Evolutionary conservation across 2,797 vertebrate species (phyloP).

Genomic region (Calcarius lapponicus): DNA sequence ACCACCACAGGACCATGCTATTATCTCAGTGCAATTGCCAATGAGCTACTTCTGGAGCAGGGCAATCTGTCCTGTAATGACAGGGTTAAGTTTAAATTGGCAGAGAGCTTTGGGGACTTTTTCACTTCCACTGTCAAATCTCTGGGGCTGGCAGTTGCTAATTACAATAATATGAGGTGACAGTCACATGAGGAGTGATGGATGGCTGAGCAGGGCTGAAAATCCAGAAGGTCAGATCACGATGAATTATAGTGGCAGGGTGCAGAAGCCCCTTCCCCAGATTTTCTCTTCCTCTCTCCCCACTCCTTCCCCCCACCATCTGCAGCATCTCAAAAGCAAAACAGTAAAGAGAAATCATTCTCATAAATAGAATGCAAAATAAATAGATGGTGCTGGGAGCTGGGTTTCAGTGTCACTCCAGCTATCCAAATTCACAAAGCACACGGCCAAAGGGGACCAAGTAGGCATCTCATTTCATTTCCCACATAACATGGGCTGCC

Average conservation of each 20-base stretch:
- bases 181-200: neutral
- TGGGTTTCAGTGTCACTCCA: neutral
- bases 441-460: neutral
- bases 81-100: slow-evolving; percentile 23
- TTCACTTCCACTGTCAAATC: neutral
- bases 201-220: neutral
- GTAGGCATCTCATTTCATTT: neutral
- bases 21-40: neutral
- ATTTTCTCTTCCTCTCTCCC: neutral
- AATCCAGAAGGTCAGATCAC: neutral
- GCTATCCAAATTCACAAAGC: neutral
- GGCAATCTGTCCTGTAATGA: neutral
- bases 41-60: neutral
- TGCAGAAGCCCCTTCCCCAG: neutral
- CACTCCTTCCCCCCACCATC: neutral
- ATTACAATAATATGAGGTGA: neutral
- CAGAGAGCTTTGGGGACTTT: neutral
- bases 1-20: neutral
- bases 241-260: neutral
- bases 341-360: neutral
- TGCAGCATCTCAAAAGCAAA: neutral
- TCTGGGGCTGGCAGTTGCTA: neutral
- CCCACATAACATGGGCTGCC: neutral
- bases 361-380: neutral
- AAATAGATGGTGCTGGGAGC: rapidly evolving